Evolutionary conservation across 2,888 invertebrate species (phyloP), one percentile per base, ranked within the genome.

Genomic region (Ichneumon xanthorius): DNA sequence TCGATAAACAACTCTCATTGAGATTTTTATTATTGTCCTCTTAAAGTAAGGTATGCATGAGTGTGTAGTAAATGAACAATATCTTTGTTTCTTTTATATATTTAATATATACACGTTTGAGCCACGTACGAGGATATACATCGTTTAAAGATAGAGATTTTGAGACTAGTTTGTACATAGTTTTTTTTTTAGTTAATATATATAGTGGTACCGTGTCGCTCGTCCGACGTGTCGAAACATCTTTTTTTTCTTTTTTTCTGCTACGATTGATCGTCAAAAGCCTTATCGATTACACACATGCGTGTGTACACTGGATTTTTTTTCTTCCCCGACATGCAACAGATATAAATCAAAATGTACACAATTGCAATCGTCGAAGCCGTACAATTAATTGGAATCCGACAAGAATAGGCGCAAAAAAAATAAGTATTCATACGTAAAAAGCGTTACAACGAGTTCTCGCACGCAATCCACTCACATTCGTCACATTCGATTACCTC

Each of bases 121-220:
- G 84, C 75, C 78, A 80, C 76, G 70, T 76, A 40, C 37, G 73
- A 80, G 72, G 81, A 84, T 77, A 79, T 72, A 80, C 82, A 85
- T 85, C 58, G 82, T 84, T 86, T 81, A 86, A 63, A 86, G 61
- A 76, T 86, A 78, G 72, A 86, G 72, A 84, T 84, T 86, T 85
- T 84, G 86, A 83, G 88, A 89, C 85, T 88, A 90, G 82, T 89
- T 89, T 89, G 88, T 88, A 89, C 88, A 88, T 87, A 75, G 83
- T 80, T 84, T 84, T 75, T 73, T 72, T 80, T 77, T 70, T 55
- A 73, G 61, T 78, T 80, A 61, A 30, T 61, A 61, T 61, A 33
- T 78, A 80, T 70, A 82, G 55, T 83, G 82, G 67, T 79, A 84
- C 65, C 79, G 55, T 63, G 48, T 80, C 68, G 61, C 70, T 78